Conservation (phyloP, 1,140 invertebrate species). For the Plectus sambesii region DNA sequence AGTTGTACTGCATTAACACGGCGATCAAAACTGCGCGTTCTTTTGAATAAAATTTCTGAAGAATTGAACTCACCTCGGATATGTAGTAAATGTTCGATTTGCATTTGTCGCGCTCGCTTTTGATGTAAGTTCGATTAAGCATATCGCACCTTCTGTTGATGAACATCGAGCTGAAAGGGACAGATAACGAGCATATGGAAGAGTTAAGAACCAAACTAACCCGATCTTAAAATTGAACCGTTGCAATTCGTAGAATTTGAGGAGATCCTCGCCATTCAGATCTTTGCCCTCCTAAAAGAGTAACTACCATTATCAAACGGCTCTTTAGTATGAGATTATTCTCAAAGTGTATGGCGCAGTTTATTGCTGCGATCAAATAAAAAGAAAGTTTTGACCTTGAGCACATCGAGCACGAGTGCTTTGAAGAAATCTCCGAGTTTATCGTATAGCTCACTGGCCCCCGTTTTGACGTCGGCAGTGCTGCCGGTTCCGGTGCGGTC, state of each 20-base stretch:
- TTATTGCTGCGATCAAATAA: no score
- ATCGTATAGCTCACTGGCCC: slow-evolving; percentile 89
- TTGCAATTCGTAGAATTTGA: slow-evolving; percentile 86
- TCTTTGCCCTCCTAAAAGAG: slow-evolving; percentile 67
- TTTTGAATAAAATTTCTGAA: no score
- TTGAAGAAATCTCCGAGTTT: slow-evolving; percentile 77
- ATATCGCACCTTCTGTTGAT: slow-evolving; percentile 94
- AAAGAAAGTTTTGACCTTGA: no score
- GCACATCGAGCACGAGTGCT: slow-evolving; percentile 71
- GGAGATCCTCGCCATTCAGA: slow-evolving; percentile 79
- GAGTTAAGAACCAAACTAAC: no score
- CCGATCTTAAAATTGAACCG: slow-evolving; percentile 99
- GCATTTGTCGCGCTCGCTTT: slow-evolving; percentile 90
- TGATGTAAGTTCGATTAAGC: slow-evolving; percentile 95
- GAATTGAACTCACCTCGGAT: slow-evolving; percentile 63
- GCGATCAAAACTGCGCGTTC: no score
- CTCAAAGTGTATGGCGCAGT: no score
- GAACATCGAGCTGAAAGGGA: slow-evolving; percentile 92
- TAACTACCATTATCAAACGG: no score
- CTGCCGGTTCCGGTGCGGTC: no score
- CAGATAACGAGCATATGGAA: no score
- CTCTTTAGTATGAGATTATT: no score
- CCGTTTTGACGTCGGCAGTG: no score
- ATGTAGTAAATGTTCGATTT: slow-evolving; percentile 93
- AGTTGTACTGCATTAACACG: no score